Conservation (phyloP, 1,140 invertebrate species). For the Samia ricini region DNA sequence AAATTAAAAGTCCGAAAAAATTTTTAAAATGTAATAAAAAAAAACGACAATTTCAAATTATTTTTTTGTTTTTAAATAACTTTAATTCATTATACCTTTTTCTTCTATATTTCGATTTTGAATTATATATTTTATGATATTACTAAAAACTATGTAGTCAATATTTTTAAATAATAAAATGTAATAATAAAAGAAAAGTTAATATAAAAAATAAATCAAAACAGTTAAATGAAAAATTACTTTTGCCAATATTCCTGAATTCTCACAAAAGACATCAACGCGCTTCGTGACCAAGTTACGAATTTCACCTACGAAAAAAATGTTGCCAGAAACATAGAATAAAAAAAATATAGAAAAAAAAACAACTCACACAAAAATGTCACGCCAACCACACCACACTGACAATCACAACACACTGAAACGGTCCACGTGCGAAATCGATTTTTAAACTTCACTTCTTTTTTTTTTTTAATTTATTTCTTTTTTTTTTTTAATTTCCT, state of each 20-base stretch:
- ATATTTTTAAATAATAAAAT: too few species aligned
- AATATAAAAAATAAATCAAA: neutral
- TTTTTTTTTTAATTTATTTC: conserved; percentile 3
- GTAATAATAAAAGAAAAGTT: too few species aligned
- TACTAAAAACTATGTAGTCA: too few species aligned
- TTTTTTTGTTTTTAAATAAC: too few species aligned
- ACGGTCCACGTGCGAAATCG: conserved; percentile 6
- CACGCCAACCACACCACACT: conserved; percentile 12
- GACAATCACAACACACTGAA: conserved; percentile 3
- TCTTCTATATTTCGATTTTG: too few species aligned
- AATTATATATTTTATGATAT: too few species aligned
- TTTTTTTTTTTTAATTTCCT: neutral
- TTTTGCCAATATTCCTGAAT: too few species aligned
- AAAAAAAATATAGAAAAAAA: conserved; percentile 16
- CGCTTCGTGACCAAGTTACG: neutral
- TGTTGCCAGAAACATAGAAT: conserved; percentile 2
- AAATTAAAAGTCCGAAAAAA: too few species aligned
- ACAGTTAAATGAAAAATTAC: too few species aligned
- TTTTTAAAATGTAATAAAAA: too few species aligned
- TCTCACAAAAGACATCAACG: conserved; percentile 17
- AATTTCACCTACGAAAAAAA: neutral
- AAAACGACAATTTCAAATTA: too few species aligned
- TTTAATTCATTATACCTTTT: too few species aligned
- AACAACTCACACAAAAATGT: conserved; percentile 21
- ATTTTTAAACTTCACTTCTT: neutral